Evolutionary conservation across 2,888 invertebrate species (phyloP).

Genomic region (Orchesellides sinensis): DNA sequence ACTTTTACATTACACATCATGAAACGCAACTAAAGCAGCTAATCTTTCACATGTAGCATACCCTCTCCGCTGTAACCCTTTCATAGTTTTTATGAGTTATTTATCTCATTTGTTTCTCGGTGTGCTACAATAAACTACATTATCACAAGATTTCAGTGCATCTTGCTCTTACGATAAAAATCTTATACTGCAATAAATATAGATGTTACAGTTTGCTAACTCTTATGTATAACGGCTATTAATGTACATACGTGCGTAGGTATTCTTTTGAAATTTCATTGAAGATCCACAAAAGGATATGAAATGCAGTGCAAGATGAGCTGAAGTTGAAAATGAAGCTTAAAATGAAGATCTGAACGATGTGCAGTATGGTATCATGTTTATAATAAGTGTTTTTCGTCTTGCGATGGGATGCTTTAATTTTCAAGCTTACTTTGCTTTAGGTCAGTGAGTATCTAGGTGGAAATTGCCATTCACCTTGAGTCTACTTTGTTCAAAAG

Average conservation of each 20-base stretch:
- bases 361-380: background rate
- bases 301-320: background rate
- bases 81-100: background rate
- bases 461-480: slow-evolving; percentile 35
- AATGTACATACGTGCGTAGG: background rate
- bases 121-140: background rate
- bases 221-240: background rate
- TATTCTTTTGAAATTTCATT: background rate
- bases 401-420: background rate
- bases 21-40: background rate
- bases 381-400: background rate
- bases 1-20: background rate
- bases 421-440: slow-evolving; percentile 49
- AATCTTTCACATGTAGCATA: no score
- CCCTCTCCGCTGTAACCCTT: no score
- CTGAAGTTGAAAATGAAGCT: background rate
- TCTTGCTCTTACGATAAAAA: background rate
- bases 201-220: background rate
- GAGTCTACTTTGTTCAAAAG: background rate
- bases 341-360: background rate
- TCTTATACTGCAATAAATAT: background rate
- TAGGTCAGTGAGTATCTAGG: slow-evolving; percentile 74
- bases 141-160: background rate
- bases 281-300: background rate
- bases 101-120: background rate